Evolutionary conservation across 1,140 invertebrate genomes (phyloP).

Genomic region (Leptopilina clavipes): DNA sequence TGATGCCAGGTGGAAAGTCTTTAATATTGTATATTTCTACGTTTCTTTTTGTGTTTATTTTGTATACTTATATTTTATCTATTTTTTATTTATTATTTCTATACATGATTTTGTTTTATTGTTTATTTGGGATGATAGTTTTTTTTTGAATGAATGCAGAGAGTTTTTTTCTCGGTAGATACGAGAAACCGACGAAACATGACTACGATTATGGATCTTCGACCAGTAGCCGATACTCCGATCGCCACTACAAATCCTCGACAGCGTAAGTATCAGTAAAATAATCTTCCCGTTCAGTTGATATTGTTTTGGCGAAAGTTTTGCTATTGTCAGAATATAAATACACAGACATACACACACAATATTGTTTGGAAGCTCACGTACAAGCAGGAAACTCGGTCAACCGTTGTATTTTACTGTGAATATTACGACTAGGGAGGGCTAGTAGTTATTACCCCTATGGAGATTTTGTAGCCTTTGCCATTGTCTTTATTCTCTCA

Average conservation of each 20-base stretch:
- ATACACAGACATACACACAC: neutral
- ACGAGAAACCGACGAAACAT: slow-evolving; percentile 15
- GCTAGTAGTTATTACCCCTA: slow-evolving; percentile 18
- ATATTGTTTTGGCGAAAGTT: slow-evolving; percentile 18
- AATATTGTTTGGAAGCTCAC: neutral
- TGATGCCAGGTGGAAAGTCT: no score
- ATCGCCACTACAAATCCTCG: slow-evolving; percentile 23
- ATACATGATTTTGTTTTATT: no score
- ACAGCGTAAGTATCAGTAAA: slow-evolving; percentile 24
- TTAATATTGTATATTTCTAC: no score
- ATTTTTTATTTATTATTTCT: neutral
- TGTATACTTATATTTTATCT: neutral
- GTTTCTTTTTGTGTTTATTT: neutral
- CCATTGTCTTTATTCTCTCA: slow-evolving; percentile 27
- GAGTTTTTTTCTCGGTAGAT: slow-evolving; percentile 14
- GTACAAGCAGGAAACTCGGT: neutral
- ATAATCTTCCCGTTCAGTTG: slow-evolving; percentile 22
- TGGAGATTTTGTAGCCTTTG: slow-evolving; percentile 16
- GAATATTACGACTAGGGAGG: slow-evolving; percentile 24
- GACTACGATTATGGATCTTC: slow-evolving; percentile 15
- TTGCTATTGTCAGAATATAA: slow-evolving; percentile 1
- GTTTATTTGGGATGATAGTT: neutral
- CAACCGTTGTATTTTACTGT: slow-evolving; percentile 11
- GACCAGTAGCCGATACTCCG: slow-evolving; percentile 17
- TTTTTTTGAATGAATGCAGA: neutral